These are phyloP conservation scores for Pterostichus niger DNA, from an alignment of 2,888 invertebrate genomes.

Conservation along the genomic window DNA sequence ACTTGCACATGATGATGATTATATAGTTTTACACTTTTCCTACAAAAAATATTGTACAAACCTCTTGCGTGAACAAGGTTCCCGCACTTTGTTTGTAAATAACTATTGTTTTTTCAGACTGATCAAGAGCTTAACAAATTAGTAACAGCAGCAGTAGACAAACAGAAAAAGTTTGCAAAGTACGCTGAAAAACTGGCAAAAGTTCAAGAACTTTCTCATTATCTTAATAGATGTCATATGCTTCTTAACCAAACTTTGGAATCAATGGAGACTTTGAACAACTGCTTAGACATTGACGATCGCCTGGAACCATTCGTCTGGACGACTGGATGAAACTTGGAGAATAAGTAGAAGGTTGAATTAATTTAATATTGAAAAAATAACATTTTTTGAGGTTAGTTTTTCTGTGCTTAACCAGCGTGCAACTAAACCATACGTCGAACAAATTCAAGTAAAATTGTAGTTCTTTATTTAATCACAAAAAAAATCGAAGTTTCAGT, in stretches of 20 bases:
- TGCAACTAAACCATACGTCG: no score
- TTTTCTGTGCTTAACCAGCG: no score
- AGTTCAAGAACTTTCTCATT: slow-evolving; percentile 90
- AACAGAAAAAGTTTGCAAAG: slow-evolving; percentile 90
- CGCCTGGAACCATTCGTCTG: slow-evolving; percentile 93
- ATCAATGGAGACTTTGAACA: slow-evolving; percentile 91
- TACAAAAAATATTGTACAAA: no score
- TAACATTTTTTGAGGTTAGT: slow-evolving; percentile 8
- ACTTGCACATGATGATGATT: no score
- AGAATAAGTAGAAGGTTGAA: background rate
- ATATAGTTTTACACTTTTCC: no score
- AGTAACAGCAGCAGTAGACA: slow-evolving; percentile 85
- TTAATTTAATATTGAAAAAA: background rate
- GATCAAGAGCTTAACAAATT: slow-evolving; percentile 87
- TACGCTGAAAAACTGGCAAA: slow-evolving; percentile 92
- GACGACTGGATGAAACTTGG: slow-evolving; percentile 83
- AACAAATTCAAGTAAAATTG: no score
- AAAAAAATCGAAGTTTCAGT: no score
- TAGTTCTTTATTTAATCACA: no score
- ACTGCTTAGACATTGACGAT: slow-evolving; percentile 88
- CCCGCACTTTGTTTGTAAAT: no score
- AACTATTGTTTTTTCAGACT: slow-evolving; percentile 77
- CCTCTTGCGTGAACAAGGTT: no score
- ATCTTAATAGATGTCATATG: slow-evolving; percentile 89
- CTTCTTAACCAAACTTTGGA: slow-evolving; percentile 91